phyloP scores from a whole-genome alignment of 2,797 vertebrate genomes.

The Cetoscarus ocellatus region DNA sequence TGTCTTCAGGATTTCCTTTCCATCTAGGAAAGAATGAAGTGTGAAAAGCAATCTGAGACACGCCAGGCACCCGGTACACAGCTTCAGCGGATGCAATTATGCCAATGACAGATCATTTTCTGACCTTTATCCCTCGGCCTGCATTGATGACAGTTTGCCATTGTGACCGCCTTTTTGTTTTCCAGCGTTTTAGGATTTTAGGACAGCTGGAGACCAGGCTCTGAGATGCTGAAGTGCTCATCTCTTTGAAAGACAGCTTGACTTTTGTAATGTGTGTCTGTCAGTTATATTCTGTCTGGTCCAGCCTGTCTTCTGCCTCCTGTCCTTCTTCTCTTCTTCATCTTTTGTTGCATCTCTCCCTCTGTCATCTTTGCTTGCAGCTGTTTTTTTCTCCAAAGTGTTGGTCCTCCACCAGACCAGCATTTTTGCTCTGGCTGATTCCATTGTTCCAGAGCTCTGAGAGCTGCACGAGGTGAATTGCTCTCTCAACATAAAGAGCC shows the following conservation, averaged over 20 bases:
- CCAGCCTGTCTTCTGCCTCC: slow-evolving; percentile 28
- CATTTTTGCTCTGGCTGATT: slow-evolving; percentile 86
- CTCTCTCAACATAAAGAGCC: slow-evolving; percentile 24
- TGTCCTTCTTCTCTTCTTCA: slow-evolving; percentile 21
- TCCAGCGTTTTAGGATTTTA: slow-evolving; percentile 40
- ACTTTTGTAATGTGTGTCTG: slow-evolving; percentile 52
- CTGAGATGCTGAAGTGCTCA: slow-evolving; percentile 57
- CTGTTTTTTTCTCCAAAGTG: slow-evolving; percentile 79
- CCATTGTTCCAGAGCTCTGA: slow-evolving; percentile 85
- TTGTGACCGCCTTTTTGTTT: slow-evolving; percentile 71
- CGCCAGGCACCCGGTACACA: slow-evolving; percentile 63
- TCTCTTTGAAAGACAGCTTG: slow-evolving; percentile 66
- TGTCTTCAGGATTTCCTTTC: slow-evolving; percentile 81
- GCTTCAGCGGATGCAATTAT: slow-evolving; percentile 81
- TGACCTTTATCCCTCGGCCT: slow-evolving; percentile 77
- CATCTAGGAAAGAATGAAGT: slow-evolving; percentile 81
- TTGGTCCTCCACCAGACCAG: slow-evolving; percentile 82
- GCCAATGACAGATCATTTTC: slow-evolving; percentile 82
- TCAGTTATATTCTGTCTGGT: slow-evolving; percentile 54
- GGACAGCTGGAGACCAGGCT: slow-evolving; percentile 53
- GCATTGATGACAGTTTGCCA: slow-evolving; percentile 56
- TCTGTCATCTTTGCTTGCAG: slow-evolving; percentile 44
- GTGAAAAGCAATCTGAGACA: slow-evolving; percentile 84
- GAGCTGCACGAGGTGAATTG: slow-evolving; percentile 84
- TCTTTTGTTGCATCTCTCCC: slow-evolving; percentile 28